Percentiles rank a stretch among this genome's conserved stretches.
Conservation (phyloP, 2,113 vertebrate genomes). For the Himantopus leucocephalus region DNA sequence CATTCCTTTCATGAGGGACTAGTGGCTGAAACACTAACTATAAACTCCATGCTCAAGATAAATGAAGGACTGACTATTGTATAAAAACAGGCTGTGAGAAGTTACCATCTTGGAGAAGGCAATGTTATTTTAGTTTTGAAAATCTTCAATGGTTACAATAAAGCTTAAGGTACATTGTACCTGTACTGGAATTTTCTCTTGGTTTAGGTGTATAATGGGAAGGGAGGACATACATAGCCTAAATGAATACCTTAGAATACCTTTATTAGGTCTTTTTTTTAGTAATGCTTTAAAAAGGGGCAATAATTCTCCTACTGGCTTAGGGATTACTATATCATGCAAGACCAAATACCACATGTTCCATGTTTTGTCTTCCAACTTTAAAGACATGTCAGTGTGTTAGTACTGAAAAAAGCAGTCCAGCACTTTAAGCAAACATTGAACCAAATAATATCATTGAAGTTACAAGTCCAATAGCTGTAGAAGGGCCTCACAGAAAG, state of each 20-base stretch:
- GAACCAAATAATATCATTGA: not conserved
- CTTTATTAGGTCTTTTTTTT: not conserved
- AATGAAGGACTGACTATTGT: not conserved
- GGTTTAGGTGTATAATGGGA: not conserved
- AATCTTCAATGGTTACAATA: not conserved
- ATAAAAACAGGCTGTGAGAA: not conserved
- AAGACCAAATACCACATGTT: not conserved
- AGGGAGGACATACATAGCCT: not conserved
- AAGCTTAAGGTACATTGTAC: not conserved
- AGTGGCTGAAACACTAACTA: not conserved
- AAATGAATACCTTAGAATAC: not conserved
- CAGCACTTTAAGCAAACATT: not conserved
- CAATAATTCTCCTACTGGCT: not conserved
- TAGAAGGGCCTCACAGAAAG: not conserved
- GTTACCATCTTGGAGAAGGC: not conserved
- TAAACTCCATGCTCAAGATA: not conserved
- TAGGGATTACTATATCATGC: not conserved
- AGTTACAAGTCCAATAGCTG: not conserved
- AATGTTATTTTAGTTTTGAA: not conserved
- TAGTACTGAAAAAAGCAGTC: not conserved
- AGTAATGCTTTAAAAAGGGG: not conserved
- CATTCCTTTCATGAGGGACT: not conserved
- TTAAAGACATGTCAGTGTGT: not conserved
- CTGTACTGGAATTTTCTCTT: not conserved
- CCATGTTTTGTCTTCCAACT: not conserved